Evolutionary conservation across 2,797 vertebrate species (phyloP), one percentile per base, ranked within the genome.

Genomic region (Gymnoscopelus microlampas): DNA sequence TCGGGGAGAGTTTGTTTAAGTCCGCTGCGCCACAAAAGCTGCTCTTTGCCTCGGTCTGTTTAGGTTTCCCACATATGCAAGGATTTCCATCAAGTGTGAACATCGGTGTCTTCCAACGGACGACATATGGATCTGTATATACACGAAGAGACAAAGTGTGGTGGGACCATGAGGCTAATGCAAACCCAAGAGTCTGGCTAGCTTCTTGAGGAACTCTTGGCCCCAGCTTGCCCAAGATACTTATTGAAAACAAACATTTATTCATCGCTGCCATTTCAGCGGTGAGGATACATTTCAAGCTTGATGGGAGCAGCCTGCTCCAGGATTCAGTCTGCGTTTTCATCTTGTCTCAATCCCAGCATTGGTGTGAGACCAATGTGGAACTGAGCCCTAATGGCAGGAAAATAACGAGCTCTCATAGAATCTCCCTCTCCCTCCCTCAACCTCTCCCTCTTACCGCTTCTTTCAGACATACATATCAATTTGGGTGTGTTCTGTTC

Each of bases 181-280:
- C 60, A 10, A 44, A 44, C 39, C 39, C 39, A 12, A 61, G 13
- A 9, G 53, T 74, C 62, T 23, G 47, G 53, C 47, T 54, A 10
- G 32, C 35, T 15, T 61, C 35, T 68, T n/a, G 0, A 32, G 53
- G 19, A 2, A 14, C 49, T 53, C 10, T 49, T 54, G 15, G 57
- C 32, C 2, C 39, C 1, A 8, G 26, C 49, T 63, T 10, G 12
- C 68, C 51, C 64, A 44, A 53, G 23, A 70, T 66, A 64, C 64
- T 26, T n/a, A 65, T 19, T 51, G 66, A 85, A 77, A 70, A 61
- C 70, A 88, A 88, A 80, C 78, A 78, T 86, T 87, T 88, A 85
- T 79, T 69, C 74, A 72, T 57, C 2, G 1, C 53, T 66, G 70
- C 8, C 14, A 12, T 66, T 76, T 73, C 66, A 68, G 73, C 65